Percentiles rank a stretch among this genome's conserved stretches.
Evolutionary conservation across 2,797 vertebrate species (phyloP).

Genomic region (Poecilia picta): DNA sequence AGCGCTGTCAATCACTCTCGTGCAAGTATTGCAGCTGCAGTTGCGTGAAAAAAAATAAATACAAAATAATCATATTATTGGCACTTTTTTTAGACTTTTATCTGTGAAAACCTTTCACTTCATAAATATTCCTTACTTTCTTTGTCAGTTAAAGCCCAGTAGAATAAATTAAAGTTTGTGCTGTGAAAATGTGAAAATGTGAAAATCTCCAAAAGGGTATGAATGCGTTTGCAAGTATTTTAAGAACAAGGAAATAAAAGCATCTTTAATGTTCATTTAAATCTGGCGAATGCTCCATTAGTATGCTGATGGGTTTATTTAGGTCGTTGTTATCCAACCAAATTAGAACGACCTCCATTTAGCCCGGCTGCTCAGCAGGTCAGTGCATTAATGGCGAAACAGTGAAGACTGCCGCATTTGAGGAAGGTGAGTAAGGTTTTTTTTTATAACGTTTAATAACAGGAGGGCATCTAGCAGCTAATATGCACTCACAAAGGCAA

Average conservation of each 20-base stretch:
- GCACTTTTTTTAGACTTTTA: background rate
- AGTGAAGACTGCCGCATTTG: conserved; percentile 31
- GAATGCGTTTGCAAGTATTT: background rate
- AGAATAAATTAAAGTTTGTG: background rate
- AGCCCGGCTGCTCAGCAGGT: conserved; percentile 48
- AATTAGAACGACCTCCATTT: conserved; percentile 54
- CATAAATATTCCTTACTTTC: background rate
- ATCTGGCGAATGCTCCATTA: conserved; percentile 60
- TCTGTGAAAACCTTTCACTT: background rate
- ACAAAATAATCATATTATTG: background rate
- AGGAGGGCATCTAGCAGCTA: conserved; percentile 34
- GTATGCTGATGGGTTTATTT: conserved; percentile 52
- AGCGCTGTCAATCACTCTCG: no score
- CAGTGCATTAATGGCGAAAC: conserved; percentile 50
- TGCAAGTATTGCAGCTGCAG: background rate
- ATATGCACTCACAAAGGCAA: conserved; percentile 11
- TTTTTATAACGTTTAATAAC: conserved; percentile 36
- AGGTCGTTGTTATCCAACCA: conserved; percentile 46
- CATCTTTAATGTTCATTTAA: conserved; percentile 51
- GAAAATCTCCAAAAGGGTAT: background rate
- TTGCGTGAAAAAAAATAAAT: background rate
- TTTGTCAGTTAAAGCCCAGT: background rate
- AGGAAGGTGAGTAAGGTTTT: conserved; percentile 40
- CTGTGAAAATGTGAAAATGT: background rate
- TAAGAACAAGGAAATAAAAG: conserved; percentile 54